Conservation (phyloP, 2,888 invertebrate species). For the Clostera curtula region DNA sequence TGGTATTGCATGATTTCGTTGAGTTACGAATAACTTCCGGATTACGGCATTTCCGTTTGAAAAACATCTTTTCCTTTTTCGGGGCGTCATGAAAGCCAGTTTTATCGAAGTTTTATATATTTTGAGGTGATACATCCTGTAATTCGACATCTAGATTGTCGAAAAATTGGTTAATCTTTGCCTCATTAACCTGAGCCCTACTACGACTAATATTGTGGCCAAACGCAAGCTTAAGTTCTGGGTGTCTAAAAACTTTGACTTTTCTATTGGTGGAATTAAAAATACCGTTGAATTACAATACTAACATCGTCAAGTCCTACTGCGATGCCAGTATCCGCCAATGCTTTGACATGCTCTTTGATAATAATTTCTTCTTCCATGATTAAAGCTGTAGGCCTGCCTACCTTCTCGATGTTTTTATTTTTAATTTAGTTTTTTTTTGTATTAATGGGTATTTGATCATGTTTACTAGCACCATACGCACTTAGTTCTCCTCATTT, state of each 20-base stretch:
- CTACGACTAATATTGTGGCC: constrained; percentile 8
- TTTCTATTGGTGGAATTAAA: constrained; percentile 9
- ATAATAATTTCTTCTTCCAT: constrained; percentile 9
- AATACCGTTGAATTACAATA: constrained; percentile 11
- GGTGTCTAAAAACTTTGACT: constrained; percentile 13
- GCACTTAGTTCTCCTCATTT: constrained; percentile 6
- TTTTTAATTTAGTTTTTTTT: constrained; percentile 10
- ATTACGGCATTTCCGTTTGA: constrained; percentile 13
- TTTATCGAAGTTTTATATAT: constrained; percentile 17
- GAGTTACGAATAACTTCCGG: constrained; percentile 19
- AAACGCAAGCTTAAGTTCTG: constrained; percentile 6
- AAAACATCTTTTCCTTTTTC: constrained; percentile 16
- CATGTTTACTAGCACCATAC: constrained; percentile 5
- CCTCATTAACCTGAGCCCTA: constrained; percentile 8
- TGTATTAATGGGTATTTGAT: constrained; percentile 10
- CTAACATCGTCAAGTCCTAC: constrained; percentile 11
- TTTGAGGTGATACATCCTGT: constrained; percentile 8
- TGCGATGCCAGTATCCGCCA: constrained; percentile 13
- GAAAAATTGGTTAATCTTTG: constrained; percentile 6
- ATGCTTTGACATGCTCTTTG: constrained; percentile 11
- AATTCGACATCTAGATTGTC: constrained; percentile 6
- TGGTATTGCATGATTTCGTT: constrained; percentile 20
- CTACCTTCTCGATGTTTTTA: constrained; percentile 9
- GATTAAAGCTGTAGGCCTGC: constrained; percentile 9
- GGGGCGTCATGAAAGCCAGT: constrained; percentile 19